phyloP scores from a whole-genome alignment of 2,797 vertebrate genomes.

The Podarcis lilfordi region DNA sequence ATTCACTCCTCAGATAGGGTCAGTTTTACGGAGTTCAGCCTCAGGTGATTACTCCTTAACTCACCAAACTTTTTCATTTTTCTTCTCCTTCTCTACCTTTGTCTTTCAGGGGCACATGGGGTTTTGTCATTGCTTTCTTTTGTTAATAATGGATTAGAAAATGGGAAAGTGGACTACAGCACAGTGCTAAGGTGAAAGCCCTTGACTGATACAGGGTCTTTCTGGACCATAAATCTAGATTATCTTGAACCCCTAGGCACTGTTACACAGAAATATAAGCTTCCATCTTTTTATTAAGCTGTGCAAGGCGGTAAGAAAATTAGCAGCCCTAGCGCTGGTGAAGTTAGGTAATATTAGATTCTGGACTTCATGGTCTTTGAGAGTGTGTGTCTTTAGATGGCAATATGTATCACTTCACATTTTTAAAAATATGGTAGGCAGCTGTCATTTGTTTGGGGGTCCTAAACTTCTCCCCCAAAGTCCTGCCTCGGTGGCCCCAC shows the following conservation, averaged over 20 bases:
- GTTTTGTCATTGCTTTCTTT: background rate
- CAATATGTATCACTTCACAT: background rate
- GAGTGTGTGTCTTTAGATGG: no score
- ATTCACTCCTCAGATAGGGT: background rate
- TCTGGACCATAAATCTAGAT: no score
- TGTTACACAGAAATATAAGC: background rate
- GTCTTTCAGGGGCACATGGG: background rate
- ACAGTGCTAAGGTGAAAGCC: no score
- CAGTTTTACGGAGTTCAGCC: background rate
- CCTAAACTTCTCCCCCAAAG: background rate
- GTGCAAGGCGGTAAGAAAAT: background rate
- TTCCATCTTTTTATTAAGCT: background rate
- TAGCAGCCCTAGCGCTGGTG: background rate
- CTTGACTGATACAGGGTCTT: background rate
- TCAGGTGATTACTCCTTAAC: background rate
- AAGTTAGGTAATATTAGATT: background rate
- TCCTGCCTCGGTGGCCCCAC: background rate
- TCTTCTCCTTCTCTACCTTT: background rate
- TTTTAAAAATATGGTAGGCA: background rate
- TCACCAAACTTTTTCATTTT: background rate
- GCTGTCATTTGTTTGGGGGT: background rate
- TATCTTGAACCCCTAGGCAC: background rate
- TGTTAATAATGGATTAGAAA: background rate
- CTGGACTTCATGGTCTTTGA: background rate
- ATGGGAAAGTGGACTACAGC: background rate